These are phyloP conservation scores for Tachystola acroxantha DNA, from an alignment of 2,888 invertebrate species.

Conservation along the genomic window DNA sequence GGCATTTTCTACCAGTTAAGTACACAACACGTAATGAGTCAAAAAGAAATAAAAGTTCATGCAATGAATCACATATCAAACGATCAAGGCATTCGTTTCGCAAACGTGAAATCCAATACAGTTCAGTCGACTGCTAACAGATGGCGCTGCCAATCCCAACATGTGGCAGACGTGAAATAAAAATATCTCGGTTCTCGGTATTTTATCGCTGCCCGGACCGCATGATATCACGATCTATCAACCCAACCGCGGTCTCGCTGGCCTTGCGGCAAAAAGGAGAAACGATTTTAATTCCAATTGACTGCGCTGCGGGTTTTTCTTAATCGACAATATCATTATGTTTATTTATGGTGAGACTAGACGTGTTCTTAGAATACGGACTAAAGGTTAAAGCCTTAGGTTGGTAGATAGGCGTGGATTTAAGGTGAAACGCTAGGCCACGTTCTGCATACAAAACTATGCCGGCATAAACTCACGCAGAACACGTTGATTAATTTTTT, in stretches of 20 bases:
- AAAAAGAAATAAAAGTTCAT: no score
- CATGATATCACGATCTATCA: neutral
- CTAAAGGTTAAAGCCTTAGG: no score
- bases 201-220: conserved; percentile 22
- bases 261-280: conserved; percentile 72
- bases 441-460: no score
- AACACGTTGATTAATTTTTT: no score
- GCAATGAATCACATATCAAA: no score
- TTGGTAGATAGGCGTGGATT: no score
- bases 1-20: neutral
- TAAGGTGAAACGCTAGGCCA: no score
- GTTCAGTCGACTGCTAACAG: conserved; percentile 27
- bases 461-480: no score
- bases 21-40: neutral
- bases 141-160: conserved; percentile 38
- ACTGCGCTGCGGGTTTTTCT: conserved; percentile 51
- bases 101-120: conserved; percentile 9
- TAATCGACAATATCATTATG: conserved; percentile 28
- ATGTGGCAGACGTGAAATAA: conserved; percentile 30
- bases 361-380: neutral
- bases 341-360: neutral
- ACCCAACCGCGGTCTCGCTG: conserved; percentile 41
- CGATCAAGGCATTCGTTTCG: no score
- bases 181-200: conserved; percentile 56
- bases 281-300: conserved; percentile 55